These are phyloP conservation scores for Polydrusus cervinus DNA, from an alignment of 2,888 invertebrate species.

Conservation along the genomic window DNA sequence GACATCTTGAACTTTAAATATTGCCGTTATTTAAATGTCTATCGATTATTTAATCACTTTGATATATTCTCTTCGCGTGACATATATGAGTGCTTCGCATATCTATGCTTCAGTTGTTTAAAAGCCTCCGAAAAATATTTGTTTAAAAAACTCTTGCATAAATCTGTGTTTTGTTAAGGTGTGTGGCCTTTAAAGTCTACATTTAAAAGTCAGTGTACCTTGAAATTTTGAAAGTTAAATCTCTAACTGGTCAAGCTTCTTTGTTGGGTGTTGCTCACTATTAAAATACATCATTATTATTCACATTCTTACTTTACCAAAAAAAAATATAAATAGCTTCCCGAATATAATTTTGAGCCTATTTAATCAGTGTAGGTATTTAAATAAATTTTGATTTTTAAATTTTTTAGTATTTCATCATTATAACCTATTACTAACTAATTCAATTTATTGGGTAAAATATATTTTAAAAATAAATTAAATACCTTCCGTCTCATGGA, in stretches of 20 bases:
- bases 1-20: constrained; percentile 60
- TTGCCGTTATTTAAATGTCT: constrained; percentile 59
- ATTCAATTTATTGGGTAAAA: too few relatives aligned
- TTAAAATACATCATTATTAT: constrained; percentile 7
- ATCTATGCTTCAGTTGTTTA: background rate
- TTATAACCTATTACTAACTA: too few relatives aligned
- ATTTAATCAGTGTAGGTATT: too few relatives aligned
- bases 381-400: too few relatives aligned
- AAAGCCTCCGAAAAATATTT: background rate
- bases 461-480: too few relatives aligned
- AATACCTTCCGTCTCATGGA: background rate
- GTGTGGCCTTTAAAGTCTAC: constrained; percentile 47
- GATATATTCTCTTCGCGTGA: constrained; percentile 27
- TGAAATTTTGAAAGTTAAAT: constrained; percentile 44
- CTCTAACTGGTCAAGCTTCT: constrained; percentile 34
- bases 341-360: too few relatives aligned
- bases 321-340: background rate
- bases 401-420: background rate
- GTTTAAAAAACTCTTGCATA: constrained; percentile 20
- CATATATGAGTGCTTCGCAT: constrained; percentile 10
- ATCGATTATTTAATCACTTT: constrained; percentile 52
- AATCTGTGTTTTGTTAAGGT: constrained; percentile 42
- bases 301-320: background rate
- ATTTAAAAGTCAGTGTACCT: constrained; percentile 50
- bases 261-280: constrained; percentile 24